A percentile compares a stretch with the other conserved stretches of the same genome.
phyloP scores from a whole-genome alignment of 1,140 invertebrate species.

The Drosophila orosa region DNA sequence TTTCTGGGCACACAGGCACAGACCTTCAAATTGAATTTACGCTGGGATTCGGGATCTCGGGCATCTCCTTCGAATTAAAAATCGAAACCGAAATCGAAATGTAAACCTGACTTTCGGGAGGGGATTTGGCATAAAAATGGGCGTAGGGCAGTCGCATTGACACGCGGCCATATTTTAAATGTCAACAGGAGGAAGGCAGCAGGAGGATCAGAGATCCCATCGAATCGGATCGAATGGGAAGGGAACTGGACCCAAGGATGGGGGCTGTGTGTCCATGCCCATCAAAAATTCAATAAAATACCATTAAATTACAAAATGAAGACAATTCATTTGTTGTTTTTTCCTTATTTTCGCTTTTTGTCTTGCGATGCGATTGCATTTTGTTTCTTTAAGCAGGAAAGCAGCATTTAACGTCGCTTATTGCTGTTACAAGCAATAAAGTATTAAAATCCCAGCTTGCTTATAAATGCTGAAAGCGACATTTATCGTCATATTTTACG shows the following conservation, averaged over 20 bases:
- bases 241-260: slow-evolving; percentile 63
- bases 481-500: slow-evolving; percentile 82
- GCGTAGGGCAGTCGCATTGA: slow-evolving; percentile 81
- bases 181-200: slow-evolving; percentile 61
- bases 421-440: slow-evolving; percentile 80
- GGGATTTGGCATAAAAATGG: slow-evolving; percentile 70
- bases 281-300: slow-evolving; percentile 83
- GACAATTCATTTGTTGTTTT: slow-evolving; percentile 72
- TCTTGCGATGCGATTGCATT: slow-evolving; percentile 40
- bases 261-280: slow-evolving; percentile 57
- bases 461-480: slow-evolving; percentile 69
- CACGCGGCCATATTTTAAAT: slow-evolving; percentile 84
- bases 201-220: slow-evolving; percentile 23
- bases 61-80: slow-evolving; percentile 45
- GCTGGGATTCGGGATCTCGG: slow-evolving; percentile 48
- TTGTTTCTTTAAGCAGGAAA: slow-evolving; percentile 64
- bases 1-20: slow-evolving; percentile 32
- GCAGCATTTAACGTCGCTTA: slow-evolving; percentile 80
- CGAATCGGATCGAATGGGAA: slow-evolving; percentile 33
- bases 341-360: slow-evolving; percentile 37
- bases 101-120: slow-evolving; percentile 66
- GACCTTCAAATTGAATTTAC: slow-evolving; percentile 82
- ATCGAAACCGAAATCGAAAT: slow-evolving; percentile 78
- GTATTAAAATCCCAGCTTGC: slow-evolving; percentile 67
- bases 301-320: slow-evolving; percentile 84